Percentiles rank a stretch among this genome's conserved stretches.
Evolutionary conservation across 2,797 vertebrate species (phyloP).

Genomic region (Nyctalus aviator): DNA sequence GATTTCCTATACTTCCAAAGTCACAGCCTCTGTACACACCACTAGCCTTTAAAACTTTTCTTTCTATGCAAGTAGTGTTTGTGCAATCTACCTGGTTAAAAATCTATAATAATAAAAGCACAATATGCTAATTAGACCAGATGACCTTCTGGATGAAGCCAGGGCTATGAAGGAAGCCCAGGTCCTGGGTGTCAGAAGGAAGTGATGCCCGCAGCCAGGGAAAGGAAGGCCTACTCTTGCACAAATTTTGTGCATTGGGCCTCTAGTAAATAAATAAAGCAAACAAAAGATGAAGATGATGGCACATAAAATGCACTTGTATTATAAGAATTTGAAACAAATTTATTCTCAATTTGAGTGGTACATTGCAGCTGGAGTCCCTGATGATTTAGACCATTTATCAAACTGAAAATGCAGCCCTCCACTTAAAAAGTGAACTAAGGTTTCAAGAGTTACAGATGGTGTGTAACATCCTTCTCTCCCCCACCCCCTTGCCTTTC

Average conservation of each 20-base stretch:
- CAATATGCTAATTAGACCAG: too few species aligned
- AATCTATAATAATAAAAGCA: neutral
- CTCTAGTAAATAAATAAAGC: neutral
- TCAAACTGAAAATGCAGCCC: conserved; percentile 64
- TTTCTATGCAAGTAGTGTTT: neutral
- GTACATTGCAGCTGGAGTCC: neutral
- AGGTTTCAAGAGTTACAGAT: conserved; percentile 58
- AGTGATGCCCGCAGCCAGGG: too few species aligned
- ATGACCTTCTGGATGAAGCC: rapidly evolving
- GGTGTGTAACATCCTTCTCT: neutral
- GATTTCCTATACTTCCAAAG: conserved; percentile 25
- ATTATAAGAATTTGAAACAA: conserved; percentile 34
- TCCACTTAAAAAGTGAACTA: conserved; percentile 73
- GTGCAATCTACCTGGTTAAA: conserved; percentile 12
- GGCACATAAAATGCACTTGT: neutral
- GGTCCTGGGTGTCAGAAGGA: too few species aligned
- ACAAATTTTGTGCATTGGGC: too few species aligned
- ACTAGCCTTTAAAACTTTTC: conserved; percentile 35
- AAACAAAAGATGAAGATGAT: conserved; percentile 55
- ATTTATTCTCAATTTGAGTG: conserved; percentile 48
- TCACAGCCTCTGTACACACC: conserved; percentile 41
- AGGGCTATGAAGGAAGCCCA: too few species aligned
- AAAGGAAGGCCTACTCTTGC: too few species aligned
- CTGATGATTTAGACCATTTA: conserved; percentile 34
- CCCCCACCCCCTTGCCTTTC: neutral